Base-by-base conservation (phyloP, 2,113 vertebrate species). In the Synchiropus splendidus region DNA sequence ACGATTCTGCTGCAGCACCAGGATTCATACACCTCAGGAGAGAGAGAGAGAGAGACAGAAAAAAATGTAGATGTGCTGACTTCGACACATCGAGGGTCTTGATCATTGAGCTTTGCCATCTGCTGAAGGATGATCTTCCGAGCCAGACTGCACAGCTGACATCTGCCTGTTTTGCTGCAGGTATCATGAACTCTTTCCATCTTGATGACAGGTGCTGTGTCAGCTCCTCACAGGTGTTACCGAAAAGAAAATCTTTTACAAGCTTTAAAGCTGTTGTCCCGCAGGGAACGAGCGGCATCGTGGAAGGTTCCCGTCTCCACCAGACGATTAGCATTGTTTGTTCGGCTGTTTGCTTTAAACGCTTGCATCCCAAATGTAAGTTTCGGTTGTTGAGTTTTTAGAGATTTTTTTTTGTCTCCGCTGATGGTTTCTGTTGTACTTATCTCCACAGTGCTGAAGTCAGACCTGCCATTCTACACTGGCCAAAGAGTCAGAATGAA, bases 101-200 rank as follows among this genome's bases (percentile, higher is more conserved):
- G 67, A 70, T 67, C 57, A 45, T 31, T 50, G 67, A 65, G 53
- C 53, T 65, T 51, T 65, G 48, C 69, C 64, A 58, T 55, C 54
- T 73, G 64, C 52, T 63, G 52, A 55, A 51, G 50, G 44, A 61
- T 59, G 58, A 54, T 63, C 36, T 52, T 43, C 18, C 48, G 47
- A 67, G 51, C 38, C 44, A 16, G 42, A 37, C 52, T 44, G 45
- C 61, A 41, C 44, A 46, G 64, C 64, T 61, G 70, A 66, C 62
- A 61, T 60, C 60, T 70, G 61, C 54, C 64, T 36, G 58, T 70
- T 69, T 69, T 42, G 64, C 38, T 48, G 49, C 64, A 40, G 54
- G 56, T 54, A 34, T 54, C 58, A 11, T 14, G 11, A 38, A 10
- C 58, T 45, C 31, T 36, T 50, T 59, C 52, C 33, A 39, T 57